Conservation (phyloP, 2,797 vertebrate genomes). For the Squalus acanthias region DNA sequence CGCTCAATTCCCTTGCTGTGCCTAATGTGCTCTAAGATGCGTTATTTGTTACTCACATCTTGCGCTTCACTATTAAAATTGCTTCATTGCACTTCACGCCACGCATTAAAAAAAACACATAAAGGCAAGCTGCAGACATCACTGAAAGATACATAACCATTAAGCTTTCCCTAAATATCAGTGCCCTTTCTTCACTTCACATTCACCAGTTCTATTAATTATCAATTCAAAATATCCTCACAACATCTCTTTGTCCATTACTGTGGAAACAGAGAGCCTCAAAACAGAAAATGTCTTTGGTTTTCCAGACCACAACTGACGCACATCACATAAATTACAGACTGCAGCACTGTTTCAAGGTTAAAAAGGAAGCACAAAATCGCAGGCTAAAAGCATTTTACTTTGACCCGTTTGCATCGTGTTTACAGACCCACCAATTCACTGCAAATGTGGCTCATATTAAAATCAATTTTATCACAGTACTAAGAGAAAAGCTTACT, state of each 20-base stretch:
- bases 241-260: background rate
- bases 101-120: background rate
- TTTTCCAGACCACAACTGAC: background rate
- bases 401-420: background rate
- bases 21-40: background rate
- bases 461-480: background rate
- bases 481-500: background rate
- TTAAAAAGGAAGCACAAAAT: background rate
- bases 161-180: background rate
- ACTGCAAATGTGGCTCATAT: background rate
- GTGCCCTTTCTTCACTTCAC: background rate
- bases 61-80: background rate
- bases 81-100: background rate
- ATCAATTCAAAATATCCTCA: background rate
- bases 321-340: background rate
- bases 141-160: background rate
- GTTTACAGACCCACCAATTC: background rate
- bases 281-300: background rate
- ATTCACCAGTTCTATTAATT: background rate
- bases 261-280: background rate
- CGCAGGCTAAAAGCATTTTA: background rate
- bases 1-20: background rate
- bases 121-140: background rate
- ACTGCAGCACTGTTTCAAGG: background rate
- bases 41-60: background rate